These are phyloP conservation scores for Netelia virgata DNA, from an alignment of 2,888 invertebrate genomes.

Conservation along the genomic window DNA sequence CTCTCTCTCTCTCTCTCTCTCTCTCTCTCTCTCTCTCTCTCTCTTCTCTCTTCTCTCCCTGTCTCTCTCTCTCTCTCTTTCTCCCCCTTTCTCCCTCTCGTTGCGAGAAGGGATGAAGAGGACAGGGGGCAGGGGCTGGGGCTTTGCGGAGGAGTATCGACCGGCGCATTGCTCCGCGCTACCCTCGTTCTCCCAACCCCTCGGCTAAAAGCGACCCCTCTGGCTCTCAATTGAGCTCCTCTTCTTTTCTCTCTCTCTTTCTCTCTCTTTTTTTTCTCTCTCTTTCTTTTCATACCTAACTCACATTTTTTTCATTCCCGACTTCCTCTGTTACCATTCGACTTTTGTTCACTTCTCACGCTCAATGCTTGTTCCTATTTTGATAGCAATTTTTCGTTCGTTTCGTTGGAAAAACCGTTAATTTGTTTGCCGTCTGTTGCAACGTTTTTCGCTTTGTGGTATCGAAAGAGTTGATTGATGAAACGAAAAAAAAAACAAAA, in stretches of 20 bases:
- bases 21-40: slow-evolving; percentile 35
- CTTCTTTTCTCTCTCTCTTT: slow-evolving; percentile 32
- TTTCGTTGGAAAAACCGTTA: no score
- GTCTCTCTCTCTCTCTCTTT: slow-evolving; percentile 8
- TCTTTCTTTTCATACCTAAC: slow-evolving; percentile 7
- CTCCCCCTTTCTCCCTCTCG: slow-evolving; percentile 31
- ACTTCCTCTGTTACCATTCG: not conserved
- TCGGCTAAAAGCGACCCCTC: slow-evolving; percentile 58
- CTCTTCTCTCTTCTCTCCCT: no score
- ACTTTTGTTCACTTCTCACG: not conserved
- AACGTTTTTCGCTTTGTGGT: no score
- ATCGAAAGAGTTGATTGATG: no score
- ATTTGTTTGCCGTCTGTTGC: no score
- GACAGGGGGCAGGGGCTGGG: slow-evolving; percentile 2
- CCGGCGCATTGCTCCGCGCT: slow-evolving; percentile 75
- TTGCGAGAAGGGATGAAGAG: slow-evolving; percentile 2
- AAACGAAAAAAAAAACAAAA: no score
- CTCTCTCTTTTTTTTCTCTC: slow-evolving; percentile 36
- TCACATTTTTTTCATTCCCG: not conserved
- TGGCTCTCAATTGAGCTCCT: slow-evolving; percentile 56
- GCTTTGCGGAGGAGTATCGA: slow-evolving; percentile 78
- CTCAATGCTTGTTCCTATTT: no score
- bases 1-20: slow-evolving; percentile 38
- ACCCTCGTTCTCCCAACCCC: slow-evolving; percentile 66
- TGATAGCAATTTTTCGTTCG: no score